Percentiles rank a stretch among this genome's conserved stretches.
phyloP scores from a whole-genome alignment of 2,797 vertebrate species.

The Spatula versicolor region DNA sequence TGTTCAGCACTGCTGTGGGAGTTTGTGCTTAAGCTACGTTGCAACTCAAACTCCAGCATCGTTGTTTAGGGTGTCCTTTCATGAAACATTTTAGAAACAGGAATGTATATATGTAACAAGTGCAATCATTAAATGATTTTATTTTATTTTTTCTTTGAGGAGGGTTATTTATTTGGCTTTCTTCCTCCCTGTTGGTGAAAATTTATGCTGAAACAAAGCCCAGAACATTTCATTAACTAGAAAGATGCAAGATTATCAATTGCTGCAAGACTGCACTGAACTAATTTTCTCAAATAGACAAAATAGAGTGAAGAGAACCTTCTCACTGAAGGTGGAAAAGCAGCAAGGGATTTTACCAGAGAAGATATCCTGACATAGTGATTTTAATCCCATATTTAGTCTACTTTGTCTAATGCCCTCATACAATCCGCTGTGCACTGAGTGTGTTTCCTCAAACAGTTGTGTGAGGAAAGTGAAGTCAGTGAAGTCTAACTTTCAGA shows the following conservation, averaged over 20 bases:
- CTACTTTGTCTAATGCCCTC: background rate
- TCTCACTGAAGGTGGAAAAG: background rate
- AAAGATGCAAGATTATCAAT: background rate
- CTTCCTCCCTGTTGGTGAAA: background rate
- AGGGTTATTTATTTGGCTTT: fast-evolving
- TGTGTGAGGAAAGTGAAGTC: background rate
- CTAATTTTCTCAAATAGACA: background rate
- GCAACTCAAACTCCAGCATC: background rate
- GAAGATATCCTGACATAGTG: background rate
- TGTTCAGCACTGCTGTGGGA: background rate
- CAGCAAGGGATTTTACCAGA: background rate
- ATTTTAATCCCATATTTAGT: background rate
- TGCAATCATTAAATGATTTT: background rate
- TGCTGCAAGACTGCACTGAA: background rate
- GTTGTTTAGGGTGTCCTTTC: background rate
- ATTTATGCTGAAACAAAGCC: background rate
- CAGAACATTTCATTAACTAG: background rate
- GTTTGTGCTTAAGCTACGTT: background rate
- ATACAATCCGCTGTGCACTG: background rate
- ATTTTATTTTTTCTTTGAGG: background rate
- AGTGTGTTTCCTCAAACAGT: background rate
- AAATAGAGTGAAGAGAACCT: background rate
- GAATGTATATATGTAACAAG: fast-evolving
- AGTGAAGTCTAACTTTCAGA: background rate
- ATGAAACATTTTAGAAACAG: background rate